phyloP scores from a whole-genome alignment of 2,888 invertebrate genomes.

The Drosophila histrio region DNA sequence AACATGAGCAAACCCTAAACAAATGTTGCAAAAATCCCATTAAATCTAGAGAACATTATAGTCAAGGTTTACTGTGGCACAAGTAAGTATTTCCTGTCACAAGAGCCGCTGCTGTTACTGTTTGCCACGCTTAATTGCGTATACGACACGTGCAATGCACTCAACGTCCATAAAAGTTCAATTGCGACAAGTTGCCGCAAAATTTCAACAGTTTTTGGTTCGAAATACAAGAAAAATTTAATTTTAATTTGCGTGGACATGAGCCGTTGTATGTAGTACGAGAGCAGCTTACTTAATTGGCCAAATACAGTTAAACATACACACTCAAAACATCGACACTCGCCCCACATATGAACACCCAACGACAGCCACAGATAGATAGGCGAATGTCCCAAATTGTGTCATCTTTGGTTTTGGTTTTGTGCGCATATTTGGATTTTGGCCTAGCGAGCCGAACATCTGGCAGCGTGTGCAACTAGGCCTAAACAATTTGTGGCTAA shows the following conservation, averaged over 20 bases:
- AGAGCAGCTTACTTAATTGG: constrained; percentile 76
- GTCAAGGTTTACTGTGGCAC: neutral
- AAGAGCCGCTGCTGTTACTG: constrained; percentile 21
- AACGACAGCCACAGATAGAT: constrained; percentile 14
- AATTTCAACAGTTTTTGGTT: constrained; percentile 57
- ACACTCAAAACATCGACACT: constrained; percentile 1
- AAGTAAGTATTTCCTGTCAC: constrained; percentile 12
- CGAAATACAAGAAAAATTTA: constrained; percentile 53
- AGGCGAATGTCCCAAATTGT: constrained; percentile 60
- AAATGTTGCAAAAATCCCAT: neutral
- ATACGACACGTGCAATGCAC: constrained; percentile 69
- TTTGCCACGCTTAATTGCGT: constrained; percentile 62
- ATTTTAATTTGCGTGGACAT: constrained; percentile 80
- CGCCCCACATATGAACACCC: neutral
- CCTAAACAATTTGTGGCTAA: constrained; percentile 81
- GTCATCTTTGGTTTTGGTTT: constrained; percentile 79
- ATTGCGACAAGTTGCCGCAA: constrained; percentile 71
- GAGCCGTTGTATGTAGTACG: constrained; percentile 54
- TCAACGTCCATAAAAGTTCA: constrained; percentile 64
- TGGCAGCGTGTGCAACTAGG: constrained; percentile 68
- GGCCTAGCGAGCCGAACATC: constrained; percentile 47
- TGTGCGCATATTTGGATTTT: constrained; percentile 71
- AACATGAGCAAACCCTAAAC: neutral
- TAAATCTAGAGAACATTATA: neutral
- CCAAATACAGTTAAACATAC: constrained; percentile 51